Evolutionary conservation across 2,888 invertebrate species (phyloP).

Genomic region (Rotaria socialis): DNA sequence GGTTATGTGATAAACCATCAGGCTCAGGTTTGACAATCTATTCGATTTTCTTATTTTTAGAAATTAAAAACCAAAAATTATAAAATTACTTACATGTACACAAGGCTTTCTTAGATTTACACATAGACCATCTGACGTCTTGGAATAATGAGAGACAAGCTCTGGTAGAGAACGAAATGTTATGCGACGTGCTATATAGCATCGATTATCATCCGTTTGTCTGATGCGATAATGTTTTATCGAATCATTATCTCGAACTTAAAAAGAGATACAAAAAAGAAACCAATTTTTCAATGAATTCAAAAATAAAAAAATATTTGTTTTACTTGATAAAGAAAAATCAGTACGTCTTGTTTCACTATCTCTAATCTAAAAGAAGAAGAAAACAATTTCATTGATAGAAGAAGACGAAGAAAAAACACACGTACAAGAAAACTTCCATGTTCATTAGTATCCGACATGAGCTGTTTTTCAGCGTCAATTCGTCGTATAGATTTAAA

Average conservation of each 20-base stretch:
- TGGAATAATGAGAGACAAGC: conserved; percentile 92
- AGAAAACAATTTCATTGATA: too few relatives aligned
- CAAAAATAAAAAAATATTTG: background rate
- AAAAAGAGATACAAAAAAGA: conserved; percentile 39
- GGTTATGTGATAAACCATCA: conserved; percentile 92
- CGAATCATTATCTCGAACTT: conserved; percentile 95
- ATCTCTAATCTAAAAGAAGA: conserved; percentile 70
- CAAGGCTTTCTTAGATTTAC: conserved; percentile 71
- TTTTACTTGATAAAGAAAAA: conserved; percentile 89
- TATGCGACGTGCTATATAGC: conserved; percentile 94
- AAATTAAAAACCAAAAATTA: too few relatives aligned
- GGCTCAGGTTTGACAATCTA: conserved; percentile 95
- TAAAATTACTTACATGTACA: conserved; percentile 54
- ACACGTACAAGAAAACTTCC: conserved; percentile 71
- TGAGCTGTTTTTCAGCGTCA: conserved; percentile 95
- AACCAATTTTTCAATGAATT: background rate
- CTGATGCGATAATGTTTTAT: conserved; percentile 98
- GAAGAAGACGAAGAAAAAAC: too few relatives aligned
- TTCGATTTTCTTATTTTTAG: too few relatives aligned
- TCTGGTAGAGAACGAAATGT: conserved; percentile 94
- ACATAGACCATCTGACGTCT: conserved; percentile 96
- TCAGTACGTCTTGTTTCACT: conserved; percentile 97
- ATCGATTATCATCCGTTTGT: conserved; percentile 80
- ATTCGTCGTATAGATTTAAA: conserved; percentile 98
- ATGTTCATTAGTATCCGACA: conserved; percentile 93